Base-by-base conservation (phyloP, 2,888 invertebrate genomes). In the Catocala nupta region DNA sequence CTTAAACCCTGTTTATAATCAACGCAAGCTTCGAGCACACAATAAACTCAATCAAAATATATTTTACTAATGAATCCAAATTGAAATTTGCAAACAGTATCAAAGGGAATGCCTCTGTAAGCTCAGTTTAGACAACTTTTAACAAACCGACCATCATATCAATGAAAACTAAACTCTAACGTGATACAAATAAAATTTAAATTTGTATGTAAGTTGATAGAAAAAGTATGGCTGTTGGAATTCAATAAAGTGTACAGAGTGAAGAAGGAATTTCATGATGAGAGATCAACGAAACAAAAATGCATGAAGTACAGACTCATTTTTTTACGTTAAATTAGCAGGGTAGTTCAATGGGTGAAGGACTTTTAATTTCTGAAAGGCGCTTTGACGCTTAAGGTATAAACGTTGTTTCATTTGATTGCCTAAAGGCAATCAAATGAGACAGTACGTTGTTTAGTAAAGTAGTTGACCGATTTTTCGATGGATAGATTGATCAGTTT, bases 1-100 rank as follows among this genome's bases (percentile, higher is more conserved):
- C 8, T 47, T 47, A 47, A 47, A 47, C 36, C 44, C 25, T 12
- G 13, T 63, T 59, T 47, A 63, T 33, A 63, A 65, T 67, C 59
- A 53, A 55, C 12, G 39, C 57, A 50, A 48, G 25, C 36, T 62
- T 39, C 47, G 51, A 52, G 25, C 25, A 16, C 43, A 43, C 53
- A 68, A 72, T 66, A 72, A 77, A 68, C 63, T 67, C 62, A 55
- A 77, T 71, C 57, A 63, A 75, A 70, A 75, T 70, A 59, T 63
- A 73, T 68, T 73, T 72, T 39, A 56, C 12, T 62, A 68, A 65
- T 71, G 53, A 74, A 77, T 73, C 73, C 63, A 65, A 75, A 74
- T 73, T 70, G 58, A 69, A 72, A 70, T 74, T 75, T 63, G 50
- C 43, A 63, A 73, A 75, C 75, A 62, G 59, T 69, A 73, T 75